A percentile compares a stretch with the other conserved stretches of the same genome.
These are phyloP conservation scores for Coelinius sp. DNA, from an alignment of 2,888 invertebrate genomes.

Conservation along the genomic window DNA sequence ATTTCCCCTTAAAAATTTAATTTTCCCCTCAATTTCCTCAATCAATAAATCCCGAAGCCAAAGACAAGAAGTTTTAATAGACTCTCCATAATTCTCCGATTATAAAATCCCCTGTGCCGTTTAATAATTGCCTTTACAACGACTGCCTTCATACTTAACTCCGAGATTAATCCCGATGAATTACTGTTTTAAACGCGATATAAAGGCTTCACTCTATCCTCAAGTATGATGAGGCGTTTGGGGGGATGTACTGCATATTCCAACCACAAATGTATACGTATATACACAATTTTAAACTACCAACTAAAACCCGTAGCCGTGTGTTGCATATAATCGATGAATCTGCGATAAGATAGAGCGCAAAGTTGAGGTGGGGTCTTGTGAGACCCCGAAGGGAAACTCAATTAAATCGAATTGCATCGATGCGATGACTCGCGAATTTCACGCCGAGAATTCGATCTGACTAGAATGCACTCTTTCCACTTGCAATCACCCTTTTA, in stretches of 20 bases:
- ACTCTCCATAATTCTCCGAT: conserved; percentile 34
- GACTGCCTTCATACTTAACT: conserved; percentile 27
- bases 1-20: too few relatives aligned
- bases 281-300: conserved; percentile 22
- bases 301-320: conserved; percentile 14
- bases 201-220: conserved; percentile 17
- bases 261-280: conserved; percentile 10
- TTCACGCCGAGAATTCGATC: conserved; percentile 44
- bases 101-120: conserved; percentile 38
- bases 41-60: background rate
- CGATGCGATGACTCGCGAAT: conserved; percentile 49
- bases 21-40: background rate
- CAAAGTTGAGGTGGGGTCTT: conserved; percentile 24
- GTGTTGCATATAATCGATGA: conserved; percentile 48
- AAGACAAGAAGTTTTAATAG: conserved; percentile 31
- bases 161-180: conserved; percentile 52
- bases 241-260: conserved; percentile 11
- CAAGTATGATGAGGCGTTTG: background rate
- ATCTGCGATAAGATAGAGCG: conserved; percentile 46
- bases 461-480: conserved; percentile 36
- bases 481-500: conserved; percentile 5
- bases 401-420: conserved; percentile 54
- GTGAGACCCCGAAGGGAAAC: conserved; percentile 42
- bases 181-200: conserved; percentile 44
- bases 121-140: conserved; percentile 46